Conservation (phyloP, 2,797 vertebrate species). For the Crenuchus spilurus region DNA sequence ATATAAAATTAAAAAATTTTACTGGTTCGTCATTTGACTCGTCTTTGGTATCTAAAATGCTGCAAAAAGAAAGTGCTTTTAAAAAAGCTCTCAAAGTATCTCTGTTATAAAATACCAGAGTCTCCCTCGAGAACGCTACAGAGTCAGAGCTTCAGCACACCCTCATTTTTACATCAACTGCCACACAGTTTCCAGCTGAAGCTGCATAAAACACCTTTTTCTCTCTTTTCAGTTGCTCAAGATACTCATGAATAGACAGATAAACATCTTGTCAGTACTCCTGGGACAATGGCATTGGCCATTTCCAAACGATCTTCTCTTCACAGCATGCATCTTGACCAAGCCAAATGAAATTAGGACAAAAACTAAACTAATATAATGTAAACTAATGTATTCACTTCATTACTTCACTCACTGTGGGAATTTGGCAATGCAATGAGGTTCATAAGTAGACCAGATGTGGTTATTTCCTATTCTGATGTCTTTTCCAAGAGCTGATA, state of each 20-base stretch:
- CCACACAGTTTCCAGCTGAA: slow-evolving; percentile 1
- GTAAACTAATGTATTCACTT: neutral
- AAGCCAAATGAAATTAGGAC: neutral
- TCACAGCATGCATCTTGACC: neutral
- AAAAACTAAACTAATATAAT: neutral
- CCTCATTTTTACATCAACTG: neutral
- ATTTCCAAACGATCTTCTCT: slow-evolving; percentile 1
- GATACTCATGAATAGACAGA: neutral
- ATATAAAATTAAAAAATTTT: neutral
- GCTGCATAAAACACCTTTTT: neutral
- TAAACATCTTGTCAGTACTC: neutral
- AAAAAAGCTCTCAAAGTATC: neutral
- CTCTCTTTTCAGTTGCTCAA: neutral
- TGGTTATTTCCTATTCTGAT: slow-evolving; percentile 38
- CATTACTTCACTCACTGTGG: slow-evolving; percentile 1
- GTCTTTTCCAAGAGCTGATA: slow-evolving; percentile 27
- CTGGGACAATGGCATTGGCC: neutral
- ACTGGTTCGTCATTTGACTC: too few species aligned
- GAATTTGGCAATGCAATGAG: neutral
- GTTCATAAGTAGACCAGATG: slow-evolving; percentile 7
- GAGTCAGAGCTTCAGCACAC: neutral
- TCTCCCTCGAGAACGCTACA: neutral
- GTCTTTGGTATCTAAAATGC: slow-evolving; percentile 6
- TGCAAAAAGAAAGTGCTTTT: too few species aligned
- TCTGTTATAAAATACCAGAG: slow-evolving; percentile 1